A percentile compares a stretch with the other conserved stretches of the same genome.
Conservation (phyloP, 1,140 invertebrate species). For the Helicoverpa armigera region DNA sequence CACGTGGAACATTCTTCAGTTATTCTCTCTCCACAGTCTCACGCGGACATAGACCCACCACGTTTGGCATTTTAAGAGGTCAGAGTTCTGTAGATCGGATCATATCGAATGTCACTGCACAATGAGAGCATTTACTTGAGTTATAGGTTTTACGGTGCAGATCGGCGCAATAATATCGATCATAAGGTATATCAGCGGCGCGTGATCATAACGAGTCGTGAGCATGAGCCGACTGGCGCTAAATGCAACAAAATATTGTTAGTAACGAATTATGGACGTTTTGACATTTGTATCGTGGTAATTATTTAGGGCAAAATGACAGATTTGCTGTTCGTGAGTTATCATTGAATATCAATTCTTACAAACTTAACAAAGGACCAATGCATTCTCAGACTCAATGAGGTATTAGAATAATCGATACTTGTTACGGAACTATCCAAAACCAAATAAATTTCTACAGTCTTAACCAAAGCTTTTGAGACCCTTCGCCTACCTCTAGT, state of each 20-base stretch:
- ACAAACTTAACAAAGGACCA: too few relatives aligned
- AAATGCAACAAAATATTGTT: constrained; percentile 34
- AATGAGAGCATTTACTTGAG: constrained; percentile 67
- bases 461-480: background rate
- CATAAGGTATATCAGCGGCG: constrained; percentile 51
- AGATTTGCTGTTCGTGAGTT: constrained; percentile 3
- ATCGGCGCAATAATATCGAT: constrained; percentile 65
- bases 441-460: background rate
- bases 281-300: constrained; percentile 28
- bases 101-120: constrained; percentile 70
- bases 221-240: constrained; percentile 34
- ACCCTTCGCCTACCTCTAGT: background rate
- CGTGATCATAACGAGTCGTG: constrained; percentile 58
- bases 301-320: constrained; percentile 36
- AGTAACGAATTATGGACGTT: constrained; percentile 21
- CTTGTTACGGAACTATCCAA: too few relatives aligned
- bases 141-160: constrained; percentile 64
- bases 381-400: too few relatives aligned
- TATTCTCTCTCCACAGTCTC: constrained; percentile 56
- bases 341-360: too few relatives aligned
- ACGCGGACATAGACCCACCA: constrained; percentile 55
- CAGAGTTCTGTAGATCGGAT: constrained; percentile 68
- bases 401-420: too few relatives aligned
- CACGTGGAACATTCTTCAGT: constrained; percentile 87
- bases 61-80: constrained; percentile 74